phyloP scores from a whole-genome alignment of 2,888 invertebrate species.

The Tiphia femorata region DNA sequence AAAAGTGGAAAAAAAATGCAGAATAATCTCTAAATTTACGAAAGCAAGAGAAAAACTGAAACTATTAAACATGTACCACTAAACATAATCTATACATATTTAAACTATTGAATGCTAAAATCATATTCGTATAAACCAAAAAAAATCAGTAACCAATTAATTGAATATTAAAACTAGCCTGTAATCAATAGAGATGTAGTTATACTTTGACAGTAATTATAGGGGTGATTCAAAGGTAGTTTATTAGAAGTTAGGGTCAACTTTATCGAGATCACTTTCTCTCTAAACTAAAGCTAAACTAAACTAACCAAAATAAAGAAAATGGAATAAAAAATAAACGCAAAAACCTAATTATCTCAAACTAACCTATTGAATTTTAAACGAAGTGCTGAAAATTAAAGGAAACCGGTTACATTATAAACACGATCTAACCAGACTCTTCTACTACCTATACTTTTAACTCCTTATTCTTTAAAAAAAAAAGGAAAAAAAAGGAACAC shows the following conservation, averaged over 20 bases:
- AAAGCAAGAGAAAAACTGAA: slow-evolving; percentile 31
- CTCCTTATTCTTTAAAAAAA: slow-evolving; percentile 40
- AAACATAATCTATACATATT: slow-evolving; percentile 67
- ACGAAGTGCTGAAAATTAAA: slow-evolving; percentile 27
- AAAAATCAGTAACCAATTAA: slow-evolving; percentile 59
- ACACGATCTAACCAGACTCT: slow-evolving; percentile 53
- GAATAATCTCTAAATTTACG: slow-evolving; percentile 48
- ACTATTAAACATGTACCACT: slow-evolving; percentile 58
- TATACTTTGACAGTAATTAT: slow-evolving; percentile 59
- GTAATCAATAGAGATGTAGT: slow-evolving; percentile 62
- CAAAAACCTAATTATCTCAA: slow-evolving; percentile 53
- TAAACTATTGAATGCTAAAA: slow-evolving; percentile 67
- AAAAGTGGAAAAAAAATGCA: slow-evolving; percentile 18
- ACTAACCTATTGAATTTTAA: slow-evolving; percentile 52
- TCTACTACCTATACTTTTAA: slow-evolving; percentile 46
- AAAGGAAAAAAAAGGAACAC: slow-evolving; percentile 33
- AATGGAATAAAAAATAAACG: slow-evolving; percentile 34
- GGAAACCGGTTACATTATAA: slow-evolving; percentile 40
- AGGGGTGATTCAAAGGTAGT: slow-evolving; percentile 60
- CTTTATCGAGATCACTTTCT: slow-evolving; percentile 65
- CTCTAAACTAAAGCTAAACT: slow-evolving; percentile 62
- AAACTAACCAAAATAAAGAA: too few relatives aligned
- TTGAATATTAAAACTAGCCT: slow-evolving; percentile 61
- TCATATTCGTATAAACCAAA: slow-evolving; percentile 61
- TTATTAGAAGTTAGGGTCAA: slow-evolving; percentile 60